Conservation (phyloP, 2,888 invertebrate species). For the Tetramorium bicarinatum region DNA sequence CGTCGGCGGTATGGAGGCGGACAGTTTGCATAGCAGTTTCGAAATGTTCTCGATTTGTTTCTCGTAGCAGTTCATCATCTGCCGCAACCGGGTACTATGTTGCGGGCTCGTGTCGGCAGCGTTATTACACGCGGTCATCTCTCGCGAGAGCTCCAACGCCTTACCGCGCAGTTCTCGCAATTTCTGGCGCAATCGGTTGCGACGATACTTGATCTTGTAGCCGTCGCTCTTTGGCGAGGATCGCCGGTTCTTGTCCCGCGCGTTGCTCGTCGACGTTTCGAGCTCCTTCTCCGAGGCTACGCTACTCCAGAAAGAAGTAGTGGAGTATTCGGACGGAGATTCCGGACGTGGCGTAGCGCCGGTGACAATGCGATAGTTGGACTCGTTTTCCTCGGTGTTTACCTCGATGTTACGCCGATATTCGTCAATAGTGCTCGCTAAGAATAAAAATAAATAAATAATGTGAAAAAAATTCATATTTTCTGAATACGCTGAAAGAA, state of each 20-base stretch:
- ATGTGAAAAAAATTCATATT: background rate
- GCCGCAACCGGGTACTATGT: slow-evolving; percentile 68
- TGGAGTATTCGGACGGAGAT: background rate
- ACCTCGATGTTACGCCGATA: slow-evolving; percentile 22
- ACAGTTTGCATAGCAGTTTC: slow-evolving; percentile 76
- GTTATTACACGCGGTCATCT: slow-evolving; percentile 65
- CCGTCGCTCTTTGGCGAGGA: slow-evolving; percentile 61
- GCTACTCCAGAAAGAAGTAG: slow-evolving; percentile 36
- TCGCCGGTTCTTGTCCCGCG: slow-evolving; percentile 13
- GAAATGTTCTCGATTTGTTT: slow-evolving; percentile 80
- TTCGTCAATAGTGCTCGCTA: background rate
- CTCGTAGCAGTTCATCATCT: slow-evolving; percentile 78
- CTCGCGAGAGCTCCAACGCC: slow-evolving; percentile 71
- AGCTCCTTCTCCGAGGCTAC: slow-evolving; percentile 6
- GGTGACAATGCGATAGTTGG: slow-evolving; percentile 79
- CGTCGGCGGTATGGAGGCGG: slow-evolving; percentile 55
- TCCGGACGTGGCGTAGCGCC: slow-evolving; percentile 68
- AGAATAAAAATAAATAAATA: background rate
- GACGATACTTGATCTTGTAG: slow-evolving; percentile 71
- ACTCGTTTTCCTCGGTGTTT: slow-evolving; percentile 48
- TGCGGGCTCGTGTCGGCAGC: slow-evolving; percentile 57
- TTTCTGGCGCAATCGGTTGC: slow-evolving; percentile 74
- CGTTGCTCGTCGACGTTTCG: background rate
- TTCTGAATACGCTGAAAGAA: background rate
- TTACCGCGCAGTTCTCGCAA: slow-evolving; percentile 76